Base-by-base conservation (phyloP, 2,888 invertebrate species). In the Epinotia brunnichana region DNA sequence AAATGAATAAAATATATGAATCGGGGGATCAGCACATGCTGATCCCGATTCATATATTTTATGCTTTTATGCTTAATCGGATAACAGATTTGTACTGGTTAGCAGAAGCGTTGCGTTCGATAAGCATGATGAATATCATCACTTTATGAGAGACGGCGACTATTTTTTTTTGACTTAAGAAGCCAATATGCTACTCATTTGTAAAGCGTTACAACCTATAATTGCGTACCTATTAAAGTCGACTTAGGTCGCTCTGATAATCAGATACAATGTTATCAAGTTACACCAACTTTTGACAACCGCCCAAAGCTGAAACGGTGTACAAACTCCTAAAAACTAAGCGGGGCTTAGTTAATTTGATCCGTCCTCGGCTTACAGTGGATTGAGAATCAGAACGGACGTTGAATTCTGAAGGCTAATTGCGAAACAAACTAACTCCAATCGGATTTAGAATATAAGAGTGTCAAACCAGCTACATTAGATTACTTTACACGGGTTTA, bases 271-370 rank as follows among this genome's bases (percentile, higher is more conserved):
- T 60, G 41, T 44, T 66, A 71, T 71, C 60, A 66, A 60, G 61
- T 67, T 72, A 56, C 35, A 56, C 11, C 67, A 67, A 67, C 56
- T 61, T 53, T 44, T 67, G 61, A 67, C 61, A 67, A 56, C 21
- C 21, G 67, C 67, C 54, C 2, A 15, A 29, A 57, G 63, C 57
- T 35, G 53, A 11, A 70, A 57, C 17, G 21, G 17, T 5, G 21
- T 48, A 11, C 39, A n/a, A 64, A 66, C 71, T 67, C 56, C 54
- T 48, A 62, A 67, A 71, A 72, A 62, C 67, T 59, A 51, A 64
- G 39, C 53, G 15, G 21, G 15, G 59, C 35, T 54, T 56, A 63
- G 19, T 35, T 63, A 64, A 64, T 70, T 69, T 48, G 62, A 62
- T 44, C 48, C 19, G 3, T 19, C 39, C 29, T 44, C 61, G 61